Evolutionary conservation across 2,797 vertebrate genomes (phyloP).

Genomic region (Cyclopterus lumpus): DNA sequence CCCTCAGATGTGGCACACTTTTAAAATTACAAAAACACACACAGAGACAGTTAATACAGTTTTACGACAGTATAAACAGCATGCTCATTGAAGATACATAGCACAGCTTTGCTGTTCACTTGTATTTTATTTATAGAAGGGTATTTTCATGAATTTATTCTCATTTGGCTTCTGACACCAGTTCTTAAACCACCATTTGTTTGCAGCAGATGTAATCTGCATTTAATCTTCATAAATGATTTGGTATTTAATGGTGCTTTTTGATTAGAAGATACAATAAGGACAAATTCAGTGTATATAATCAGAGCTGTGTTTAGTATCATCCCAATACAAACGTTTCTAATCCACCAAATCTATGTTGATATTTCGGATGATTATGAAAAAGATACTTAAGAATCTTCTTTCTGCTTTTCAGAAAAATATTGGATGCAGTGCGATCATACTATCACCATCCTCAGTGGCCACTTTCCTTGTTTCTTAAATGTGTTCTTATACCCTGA

Average conservation of each 20-base stretch:
- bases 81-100: background rate
- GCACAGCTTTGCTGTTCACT: background rate
- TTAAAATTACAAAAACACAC: constrained; percentile 16
- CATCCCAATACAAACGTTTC: background rate
- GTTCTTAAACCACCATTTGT: background rate
- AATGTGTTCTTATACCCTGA: background rate
- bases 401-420: background rate
- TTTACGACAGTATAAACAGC: background rate
- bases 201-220: background rate
- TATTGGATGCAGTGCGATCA: background rate
- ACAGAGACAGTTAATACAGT: background rate
- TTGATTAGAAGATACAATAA: background rate
- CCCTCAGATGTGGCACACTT: constrained; percentile 35
- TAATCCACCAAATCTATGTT: constrained; percentile 6
- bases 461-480: background rate
- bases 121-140: background rate
- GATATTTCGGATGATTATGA: constrained; percentile 12
- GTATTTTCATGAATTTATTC: background rate
- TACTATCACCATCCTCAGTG: background rate
- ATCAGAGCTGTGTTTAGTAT: background rate
- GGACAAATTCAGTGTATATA: background rate
- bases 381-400: constrained; percentile 10
- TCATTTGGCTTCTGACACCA: background rate
- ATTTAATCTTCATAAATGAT: background rate
- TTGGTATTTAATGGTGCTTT: background rate